Evolutionary conservation across 92 coral and sea anemone species (phyloP), one percentile per base, ranked within the genome.

Genomic region (Galaxea fascicularis): DNA sequence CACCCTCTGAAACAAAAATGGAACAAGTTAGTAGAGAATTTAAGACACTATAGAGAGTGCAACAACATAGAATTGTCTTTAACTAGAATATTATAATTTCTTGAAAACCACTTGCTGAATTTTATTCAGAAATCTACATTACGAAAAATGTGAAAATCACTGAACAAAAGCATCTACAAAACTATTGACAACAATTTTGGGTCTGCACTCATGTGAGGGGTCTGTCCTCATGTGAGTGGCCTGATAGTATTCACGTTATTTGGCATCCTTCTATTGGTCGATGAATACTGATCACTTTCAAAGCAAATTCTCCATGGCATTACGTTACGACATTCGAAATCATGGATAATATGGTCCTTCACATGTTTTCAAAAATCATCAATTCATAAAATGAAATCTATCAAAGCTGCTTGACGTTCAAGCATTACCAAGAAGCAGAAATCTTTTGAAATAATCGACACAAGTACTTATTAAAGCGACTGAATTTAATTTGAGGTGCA

Each of bases 1-100:
- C 99, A 26, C 99, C 99, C 71, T 96, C 99, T 96, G 68, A 44
- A 92, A 92, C 41, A 35, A 2, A 35, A 35, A 35, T 35, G 41
- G 41, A 35, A 6, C 41, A 35, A 35, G 41, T 35, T 35, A 2
- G 6, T 35, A 35, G 41, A 35, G 41, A 35, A 35, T 35, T 35
- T 35, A 35, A 35, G 41, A 2, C 41, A 35, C 41, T 35, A 35
- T 6, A 35, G n/a, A n/a, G n/a, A n/a, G n/a, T n/a, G n/a, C n/a
- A n/a, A n/a, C n/a, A n/a, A n/a, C n/a, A n/a, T n/a, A n/a, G n/a
- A n/a, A n/a, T n/a, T n/a, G n/a, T n/a, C n/a, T n/a, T n/a, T n/a
- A n/a, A n/a, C n/a, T n/a, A n/a, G n/a, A n/a, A n/a, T n/a, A n/a
- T n/a, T n/a, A n/a, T n/a, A n/a, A n/a, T n/a, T n/a, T n/a, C n/a